Base-by-base conservation (phyloP, 2,888 invertebrate species). In the Gisinianus flammeolus region DNA sequence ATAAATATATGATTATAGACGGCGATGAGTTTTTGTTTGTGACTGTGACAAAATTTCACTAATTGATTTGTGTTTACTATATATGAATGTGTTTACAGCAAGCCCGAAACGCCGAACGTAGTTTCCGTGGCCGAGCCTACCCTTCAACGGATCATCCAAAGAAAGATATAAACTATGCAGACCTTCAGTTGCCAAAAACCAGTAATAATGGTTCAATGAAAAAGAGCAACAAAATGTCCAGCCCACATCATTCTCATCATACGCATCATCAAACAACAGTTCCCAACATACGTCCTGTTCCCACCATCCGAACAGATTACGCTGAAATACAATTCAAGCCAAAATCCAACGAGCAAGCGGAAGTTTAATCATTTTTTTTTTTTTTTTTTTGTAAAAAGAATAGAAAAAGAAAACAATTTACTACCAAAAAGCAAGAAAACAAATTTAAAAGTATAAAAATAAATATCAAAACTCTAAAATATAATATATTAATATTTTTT, bases 131-230 rank as follows among this genome's bases (percentile, higher is more conserved):
- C 71, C 70, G 84, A 81, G 79, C 81, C 78, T 85, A 83, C 80
- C 80, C 81, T 54, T 79, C 75, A n/a, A 62, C 82, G 75, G 82
- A 82, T 77, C 81, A 79, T 28, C 44, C 79, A 35, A 80, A 78
- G 71, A 82, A 83, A 81, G 86, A 86, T 79, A 85, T 86, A 77
- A 85, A 86, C 66, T 87, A 87, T 81, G 86, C 86, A 33, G 87
- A 87, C 80, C 85, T 87, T 33, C 87, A 87, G 81, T 85, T 86
- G 74, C 86, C 86, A 26, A 86, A 85, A 77, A 85, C 86, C 44
- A 86, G 86, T 82, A 86, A 86, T 80, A 85, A 86, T 81, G 86
- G 86, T 33, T 85, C 85, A 24, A 86, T 86, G 86, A 85, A 85
- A 80, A 85, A 84, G 78, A 83, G 83, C 71, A 85, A 85, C 54